These are phyloP conservation scores for Mustela erminea DNA, from an alignment of 2,797 vertebrate genomes.

Conservation along the genomic window DNA sequence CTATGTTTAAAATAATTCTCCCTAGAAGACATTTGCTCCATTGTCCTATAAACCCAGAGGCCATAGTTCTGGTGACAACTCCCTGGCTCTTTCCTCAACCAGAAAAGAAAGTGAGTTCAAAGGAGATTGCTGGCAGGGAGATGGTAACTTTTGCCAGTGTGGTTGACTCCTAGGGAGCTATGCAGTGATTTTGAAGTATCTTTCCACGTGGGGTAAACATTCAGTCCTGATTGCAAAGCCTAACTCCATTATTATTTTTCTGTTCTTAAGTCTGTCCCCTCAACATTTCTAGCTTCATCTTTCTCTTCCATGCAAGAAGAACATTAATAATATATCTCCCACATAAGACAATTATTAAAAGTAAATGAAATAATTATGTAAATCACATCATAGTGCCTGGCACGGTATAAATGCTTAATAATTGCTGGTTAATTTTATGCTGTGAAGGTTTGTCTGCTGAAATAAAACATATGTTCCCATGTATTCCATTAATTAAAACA, in stretches of 20 bases:
- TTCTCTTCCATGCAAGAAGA: background rate
- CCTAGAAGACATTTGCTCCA: background rate
- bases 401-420: conserved; percentile 39
- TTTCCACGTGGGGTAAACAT: background rate
- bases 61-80: background rate
- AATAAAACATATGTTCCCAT: conserved; percentile 57
- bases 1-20: background rate
- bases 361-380: conserved; percentile 52
- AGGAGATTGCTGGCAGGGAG: background rate
- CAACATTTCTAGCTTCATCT: conserved; percentile 9
- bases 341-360: conserved; percentile 20
- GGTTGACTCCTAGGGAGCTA: background rate
- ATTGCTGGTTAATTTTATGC: conserved; percentile 60
- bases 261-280: background rate
- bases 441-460: conserved; percentile 51
- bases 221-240: background rate
- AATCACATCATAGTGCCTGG: background rate
- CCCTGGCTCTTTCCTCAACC: background rate
- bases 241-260: background rate
- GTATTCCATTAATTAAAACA: conserved; percentile 57
- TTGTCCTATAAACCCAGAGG: background rate
- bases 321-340: background rate
- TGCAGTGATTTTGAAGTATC: background rate
- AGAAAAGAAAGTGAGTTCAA: background rate
- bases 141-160: background rate